Evolutionary conservation across 2,888 invertebrate genomes (phyloP).

Genomic region (Leptinotarsa peninsularis): DNA sequence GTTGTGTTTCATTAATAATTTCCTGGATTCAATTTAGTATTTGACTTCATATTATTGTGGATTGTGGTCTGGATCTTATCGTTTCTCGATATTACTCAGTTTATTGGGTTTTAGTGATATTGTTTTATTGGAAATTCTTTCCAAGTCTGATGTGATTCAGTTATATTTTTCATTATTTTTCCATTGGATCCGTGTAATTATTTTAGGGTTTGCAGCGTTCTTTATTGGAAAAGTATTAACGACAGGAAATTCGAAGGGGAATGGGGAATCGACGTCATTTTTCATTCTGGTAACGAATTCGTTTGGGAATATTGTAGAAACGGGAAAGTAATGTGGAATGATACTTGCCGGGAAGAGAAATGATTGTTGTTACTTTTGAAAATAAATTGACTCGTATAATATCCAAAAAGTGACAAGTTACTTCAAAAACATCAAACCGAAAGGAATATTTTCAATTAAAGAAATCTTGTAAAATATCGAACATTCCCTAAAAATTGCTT

Average conservation of each 20-base stretch:
- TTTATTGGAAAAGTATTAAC: constrained; percentile 51
- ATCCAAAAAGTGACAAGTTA: no score
- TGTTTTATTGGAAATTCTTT: constrained; percentile 59
- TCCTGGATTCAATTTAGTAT: constrained; percentile 64
- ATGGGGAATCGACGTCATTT: constrained; percentile 48
- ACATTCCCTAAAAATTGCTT: no score
- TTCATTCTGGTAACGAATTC: constrained; percentile 25
- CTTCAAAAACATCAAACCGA: no score
- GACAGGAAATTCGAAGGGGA: constrained; percentile 40
- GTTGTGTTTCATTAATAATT: constrained; percentile 65
- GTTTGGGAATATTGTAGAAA: not conserved
- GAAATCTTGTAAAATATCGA: no score
- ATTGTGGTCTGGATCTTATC: constrained; percentile 60
- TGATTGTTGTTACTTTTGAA: no score
- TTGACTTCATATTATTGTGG: constrained; percentile 62
- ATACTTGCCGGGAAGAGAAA: no score
- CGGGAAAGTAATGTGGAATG: no score
- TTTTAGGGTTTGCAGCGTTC: constrained; percentile 54
- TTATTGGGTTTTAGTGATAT: constrained; percentile 64
- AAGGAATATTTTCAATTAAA: no score
- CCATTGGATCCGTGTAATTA: constrained; percentile 60
- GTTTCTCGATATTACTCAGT: constrained; percentile 62
- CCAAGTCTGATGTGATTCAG: constrained; percentile 53
- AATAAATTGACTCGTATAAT: no score
- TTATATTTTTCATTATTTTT: constrained; percentile 60